Conservation (phyloP, 2,113 vertebrate genomes). For the Pedionomus torquatus region DNA sequence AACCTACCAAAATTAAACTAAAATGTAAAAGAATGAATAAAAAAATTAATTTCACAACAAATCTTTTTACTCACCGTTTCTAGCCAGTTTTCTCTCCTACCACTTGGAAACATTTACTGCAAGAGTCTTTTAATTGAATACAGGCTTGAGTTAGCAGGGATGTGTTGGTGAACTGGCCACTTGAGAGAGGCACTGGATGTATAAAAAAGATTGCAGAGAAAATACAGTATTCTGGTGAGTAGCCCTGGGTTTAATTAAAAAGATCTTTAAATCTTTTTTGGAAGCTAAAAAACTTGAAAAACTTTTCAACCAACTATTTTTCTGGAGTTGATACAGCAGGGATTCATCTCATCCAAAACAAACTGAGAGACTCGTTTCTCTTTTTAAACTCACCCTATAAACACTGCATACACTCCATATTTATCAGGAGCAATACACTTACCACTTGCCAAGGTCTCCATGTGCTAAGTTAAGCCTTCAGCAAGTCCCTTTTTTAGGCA, state of each 20-base stretch:
- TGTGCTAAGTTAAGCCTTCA: not conserved
- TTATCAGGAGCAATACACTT: not conserved
- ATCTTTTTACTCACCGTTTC: not conserved
- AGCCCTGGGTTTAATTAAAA: constrained; percentile 19
- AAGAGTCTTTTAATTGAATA: not conserved
- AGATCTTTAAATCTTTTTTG: not conserved
- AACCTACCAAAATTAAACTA: not conserved
- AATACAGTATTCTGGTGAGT: not conserved
- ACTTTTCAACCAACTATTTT: not conserved
- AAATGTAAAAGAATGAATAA: not conserved
- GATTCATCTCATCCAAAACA: not conserved
- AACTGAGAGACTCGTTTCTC: not conserved
- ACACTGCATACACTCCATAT: not conserved
- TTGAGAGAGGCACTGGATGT: not conserved
- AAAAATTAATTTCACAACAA: not conserved
- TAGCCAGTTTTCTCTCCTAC: not conserved
- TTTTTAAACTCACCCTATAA: not conserved
- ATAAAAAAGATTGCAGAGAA: not conserved
- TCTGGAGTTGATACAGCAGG: not conserved
- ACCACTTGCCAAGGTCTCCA: not conserved
- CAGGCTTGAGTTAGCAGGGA: not conserved
- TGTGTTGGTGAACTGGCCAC: not conserved
- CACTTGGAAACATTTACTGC: not conserved
- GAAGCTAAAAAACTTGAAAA: not conserved
- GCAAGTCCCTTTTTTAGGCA: not conserved